Evolutionary conservation across 37 sponge, comb jelly and placozoan genomes (phyloP).

Genomic region (Geodia barretti): DNA sequence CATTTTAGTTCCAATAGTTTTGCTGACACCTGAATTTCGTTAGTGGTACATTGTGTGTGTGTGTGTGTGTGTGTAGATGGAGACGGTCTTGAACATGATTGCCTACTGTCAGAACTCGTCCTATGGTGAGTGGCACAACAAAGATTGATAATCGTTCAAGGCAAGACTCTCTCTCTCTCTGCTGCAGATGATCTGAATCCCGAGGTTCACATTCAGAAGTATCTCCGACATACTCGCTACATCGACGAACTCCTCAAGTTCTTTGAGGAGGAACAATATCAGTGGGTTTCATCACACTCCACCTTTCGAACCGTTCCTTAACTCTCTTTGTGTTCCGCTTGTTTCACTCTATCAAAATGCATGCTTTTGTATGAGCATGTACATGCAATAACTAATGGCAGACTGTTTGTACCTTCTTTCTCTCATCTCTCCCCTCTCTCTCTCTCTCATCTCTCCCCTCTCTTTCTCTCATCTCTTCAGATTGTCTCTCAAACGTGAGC

Average conservation of each 20-base stretch:
- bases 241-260: slow-evolving; percentile 88
- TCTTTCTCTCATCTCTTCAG: too few relatives aligned
- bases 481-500: slow-evolving; percentile 42
- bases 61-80: slow-evolving; percentile 19
- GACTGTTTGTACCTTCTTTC: background rate
- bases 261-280: slow-evolving; percentile 71
- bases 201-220: slow-evolving; percentile 47
- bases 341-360: background rate
- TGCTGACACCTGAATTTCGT: too few relatives aligned
- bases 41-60: too few relatives aligned
- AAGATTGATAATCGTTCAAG: background rate
- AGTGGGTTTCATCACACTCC: slow-evolving; percentile 48
- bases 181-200: slow-evolving; percentile 35
- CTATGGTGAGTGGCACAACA: slow-evolving; percentile 45
- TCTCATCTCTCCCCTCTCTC: background rate
- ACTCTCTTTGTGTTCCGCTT: background rate
- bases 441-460: background rate
- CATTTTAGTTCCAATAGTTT: too few relatives aligned
- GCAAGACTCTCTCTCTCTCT: background rate
- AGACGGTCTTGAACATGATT: slow-evolving; percentile 50
- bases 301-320: background rate
- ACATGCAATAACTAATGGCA: too few relatives aligned
- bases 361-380: too few relatives aligned
- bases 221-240: slow-evolving; percentile 48
- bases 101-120: slow-evolving; percentile 72